Base-by-base conservation (phyloP, 2,888 invertebrate genomes). In the Apotomis capreana region DNA sequence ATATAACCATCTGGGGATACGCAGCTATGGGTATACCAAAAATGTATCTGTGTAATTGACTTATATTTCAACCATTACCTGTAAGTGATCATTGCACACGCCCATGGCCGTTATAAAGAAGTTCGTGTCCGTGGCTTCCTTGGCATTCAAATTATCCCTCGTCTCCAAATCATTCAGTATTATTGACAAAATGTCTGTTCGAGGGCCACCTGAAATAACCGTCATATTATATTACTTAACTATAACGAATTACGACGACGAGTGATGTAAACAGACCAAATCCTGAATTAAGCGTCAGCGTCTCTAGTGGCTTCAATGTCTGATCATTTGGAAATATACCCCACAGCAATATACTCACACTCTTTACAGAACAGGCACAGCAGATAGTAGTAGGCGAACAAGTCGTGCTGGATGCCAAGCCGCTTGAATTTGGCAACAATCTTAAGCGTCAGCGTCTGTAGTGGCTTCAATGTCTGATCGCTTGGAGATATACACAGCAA, bases 21-120 rank as follows among this genome's bases (percentile, higher is more conserved):
- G 26, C 26, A 26, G 26, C 26, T 26, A 26, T 26, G 26, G 1
- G 26, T 26, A 26, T 26, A 26, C 26, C 26, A 26, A 26, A 26
- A 26, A 26, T 26, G 26, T 26, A 26, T 26, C 26, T 26, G 26
- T 26, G 26, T 1, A 26, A 26, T 26, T 26, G 8, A 0, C 5
- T 44, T 44, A 44, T 44, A 26, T 44, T 9, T 49, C 9, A 49
- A 13, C 36, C 13, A 40, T 74, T 78, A 92, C 93, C 87, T 94
- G 94, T 76, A 97, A 91, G 82, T 96, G 95, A 83, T 95, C 94
- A 68, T 95, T 94, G 78, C 96, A 96, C 1, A 97, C 90, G 70
- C 96, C 95, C 97, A 98, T 98, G 0, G 98, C 98, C 0, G 95
- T 95, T 36, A 95, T 92, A 83, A 98, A 98, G 88, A 98, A 98